Evolutionary conservation across 2,797 vertebrate species (phyloP).

Genomic region (Rallus crepitans): DNA sequence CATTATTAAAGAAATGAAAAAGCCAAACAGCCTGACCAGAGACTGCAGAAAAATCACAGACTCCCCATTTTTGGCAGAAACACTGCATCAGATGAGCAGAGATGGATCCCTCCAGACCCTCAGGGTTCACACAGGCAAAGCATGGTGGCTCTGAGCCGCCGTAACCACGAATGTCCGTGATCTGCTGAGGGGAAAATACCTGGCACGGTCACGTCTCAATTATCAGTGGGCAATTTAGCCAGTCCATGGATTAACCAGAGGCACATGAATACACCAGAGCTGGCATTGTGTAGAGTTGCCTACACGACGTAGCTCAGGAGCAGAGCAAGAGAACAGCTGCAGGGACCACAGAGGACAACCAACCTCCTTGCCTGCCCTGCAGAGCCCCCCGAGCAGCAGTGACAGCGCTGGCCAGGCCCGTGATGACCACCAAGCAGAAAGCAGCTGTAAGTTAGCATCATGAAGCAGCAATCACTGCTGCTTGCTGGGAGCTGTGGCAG

Average conservation of each 20-base stretch:
- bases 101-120: neutral
- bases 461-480: neutral
- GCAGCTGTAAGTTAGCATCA: neutral
- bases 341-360: neutral
- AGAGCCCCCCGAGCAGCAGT: neutral
- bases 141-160: neutral
- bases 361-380: neutral
- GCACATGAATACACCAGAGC: rapidly evolving
- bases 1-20: neutral
- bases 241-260: neutral
- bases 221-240: neutral
- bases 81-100: neutral
- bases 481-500: neutral
- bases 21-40: neutral
- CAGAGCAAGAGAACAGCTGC: neutral
- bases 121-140: neutral
- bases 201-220: neutral
- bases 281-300: rapidly evolving
- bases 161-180: rapidly evolving
- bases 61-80: neutral
- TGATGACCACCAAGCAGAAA: neutral
- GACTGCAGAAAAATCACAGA: neutral
- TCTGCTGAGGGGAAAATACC: neutral
- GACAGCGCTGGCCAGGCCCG: neutral
- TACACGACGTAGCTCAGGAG: neutral